Conservation (phyloP, 2,888 invertebrate genomes). For the Eupithecia abbreviata region DNA sequence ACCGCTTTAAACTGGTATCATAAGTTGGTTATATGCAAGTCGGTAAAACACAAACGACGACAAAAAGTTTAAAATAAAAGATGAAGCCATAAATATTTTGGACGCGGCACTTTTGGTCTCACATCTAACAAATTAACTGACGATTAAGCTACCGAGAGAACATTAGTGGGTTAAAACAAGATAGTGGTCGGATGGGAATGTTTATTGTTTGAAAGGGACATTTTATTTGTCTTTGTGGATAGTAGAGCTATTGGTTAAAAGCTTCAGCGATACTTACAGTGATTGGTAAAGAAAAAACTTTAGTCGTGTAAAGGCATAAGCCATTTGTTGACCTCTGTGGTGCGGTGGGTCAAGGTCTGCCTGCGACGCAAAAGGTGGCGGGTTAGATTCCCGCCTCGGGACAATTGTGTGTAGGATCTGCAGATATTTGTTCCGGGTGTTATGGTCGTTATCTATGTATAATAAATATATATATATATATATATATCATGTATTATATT, state of each 20-base stretch:
- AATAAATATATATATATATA: too few relatives aligned
- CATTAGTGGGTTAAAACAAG: constrained; percentile 75
- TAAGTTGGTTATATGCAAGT: constrained; percentile 35
- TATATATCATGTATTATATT: too few relatives aligned
- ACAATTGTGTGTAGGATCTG: too few relatives aligned
- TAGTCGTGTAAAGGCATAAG: background rate
- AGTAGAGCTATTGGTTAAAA: background rate
- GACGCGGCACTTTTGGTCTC: constrained; percentile 75
- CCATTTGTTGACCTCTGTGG: too few relatives aligned
- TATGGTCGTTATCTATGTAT: too few relatives aligned
- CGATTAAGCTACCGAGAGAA: constrained; percentile 79
- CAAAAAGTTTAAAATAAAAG: constrained; percentile 66
- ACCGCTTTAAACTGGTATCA: constrained; percentile 15
- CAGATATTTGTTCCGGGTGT: too few relatives aligned
- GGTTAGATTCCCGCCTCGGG: too few relatives aligned
- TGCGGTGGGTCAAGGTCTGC: too few relatives aligned
- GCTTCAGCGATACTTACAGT: background rate
- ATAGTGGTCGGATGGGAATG: constrained; percentile 48
- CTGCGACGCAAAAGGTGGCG: too few relatives aligned
- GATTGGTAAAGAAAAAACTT: background rate
- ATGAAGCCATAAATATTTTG: constrained; percentile 79
- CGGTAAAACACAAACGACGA: constrained; percentile 50
- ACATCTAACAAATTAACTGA: constrained; percentile 80
- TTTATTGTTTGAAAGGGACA: constrained; percentile 13
- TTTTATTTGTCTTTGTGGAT: constrained; percentile 9